Conservation (phyloP, 2,888 invertebrate species). For the Eupithecia inturbata region DNA sequence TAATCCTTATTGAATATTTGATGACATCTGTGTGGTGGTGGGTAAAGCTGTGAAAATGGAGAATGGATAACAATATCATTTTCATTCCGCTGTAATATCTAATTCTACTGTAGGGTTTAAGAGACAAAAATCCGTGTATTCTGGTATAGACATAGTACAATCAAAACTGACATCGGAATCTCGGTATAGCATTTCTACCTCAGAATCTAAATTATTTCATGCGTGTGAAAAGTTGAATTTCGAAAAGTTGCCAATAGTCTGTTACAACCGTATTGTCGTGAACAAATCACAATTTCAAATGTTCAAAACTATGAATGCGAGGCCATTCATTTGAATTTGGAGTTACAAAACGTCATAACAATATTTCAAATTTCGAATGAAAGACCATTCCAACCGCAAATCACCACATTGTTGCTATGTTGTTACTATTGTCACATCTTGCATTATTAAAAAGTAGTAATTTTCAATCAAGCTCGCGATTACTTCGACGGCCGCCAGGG, state of each 20-base stretch:
- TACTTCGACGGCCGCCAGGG: conserved; percentile 52
- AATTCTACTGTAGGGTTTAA: neutral
- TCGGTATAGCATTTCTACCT: neutral
- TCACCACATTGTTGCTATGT: neutral
- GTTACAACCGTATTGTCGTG: neutral
- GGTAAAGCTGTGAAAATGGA: neutral
- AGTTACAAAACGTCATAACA: neutral
- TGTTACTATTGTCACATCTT: conserved; percentile 20
- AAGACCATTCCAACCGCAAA: neutral
- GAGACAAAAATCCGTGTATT: neutral
- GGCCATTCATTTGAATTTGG: neutral
- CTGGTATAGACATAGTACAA: no score
- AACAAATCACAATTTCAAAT: neutral
- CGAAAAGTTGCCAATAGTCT: neutral
- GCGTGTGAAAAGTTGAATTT: neutral
- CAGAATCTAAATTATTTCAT: neutral
- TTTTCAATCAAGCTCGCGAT: conserved; percentile 51
- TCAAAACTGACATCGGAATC: neutral
- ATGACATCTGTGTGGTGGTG: neutral
- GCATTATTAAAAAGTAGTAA: conserved; percentile 39
- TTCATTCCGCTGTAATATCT: neutral
- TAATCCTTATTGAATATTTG: conserved; percentile 3
- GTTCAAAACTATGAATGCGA: neutral
- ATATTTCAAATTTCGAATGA: conserved; percentile 9
- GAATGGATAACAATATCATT: neutral